Conservation (phyloP, 2,888 invertebrate species). For the Corythucha ciliata region DNA sequence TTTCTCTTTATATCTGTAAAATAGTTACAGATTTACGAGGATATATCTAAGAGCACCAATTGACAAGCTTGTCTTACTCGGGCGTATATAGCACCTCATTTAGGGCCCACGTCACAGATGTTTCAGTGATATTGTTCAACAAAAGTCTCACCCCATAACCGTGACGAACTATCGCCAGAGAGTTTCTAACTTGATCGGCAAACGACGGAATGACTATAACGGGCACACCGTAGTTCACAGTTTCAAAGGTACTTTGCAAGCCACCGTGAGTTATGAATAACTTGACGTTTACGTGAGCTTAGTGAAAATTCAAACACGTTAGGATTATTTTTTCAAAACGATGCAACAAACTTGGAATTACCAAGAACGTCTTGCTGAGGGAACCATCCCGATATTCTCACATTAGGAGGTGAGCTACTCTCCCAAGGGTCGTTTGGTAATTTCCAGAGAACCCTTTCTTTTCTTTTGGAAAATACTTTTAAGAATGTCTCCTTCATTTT, state of each 20-base stretch:
- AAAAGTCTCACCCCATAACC: conserved; percentile 17
- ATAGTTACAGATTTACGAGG: too few species aligned
- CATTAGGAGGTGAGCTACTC: conserved; percentile 58
- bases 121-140: conserved; percentile 20
- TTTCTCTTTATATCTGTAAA: too few species aligned
- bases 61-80: too few species aligned
- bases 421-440: too few species aligned
- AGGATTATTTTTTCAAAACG: too few species aligned
- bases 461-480: conserved; percentile 61
- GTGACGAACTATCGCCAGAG: not conserved
- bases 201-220: conserved; percentile 24
- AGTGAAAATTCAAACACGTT: too few species aligned
- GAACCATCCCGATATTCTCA: conserved; percentile 61
- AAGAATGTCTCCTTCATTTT: conserved; percentile 58
- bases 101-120: conserved; percentile 21
- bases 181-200: conserved; percentile 23
- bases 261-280: conserved; percentile 27
- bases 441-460: conserved; percentile 75
- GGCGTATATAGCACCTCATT: conserved; percentile 26
- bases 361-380: conserved; percentile 47
- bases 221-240: conserved; percentile 22
- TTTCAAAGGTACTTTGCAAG: conserved; percentile 19
- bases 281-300: conserved; percentile 23
- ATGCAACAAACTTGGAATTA: conserved; percentile 10
- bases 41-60: too few species aligned